Evolutionary conservation across 2,797 vertebrate genomes (phyloP).

Genomic region (Balearica regulorum): DNA sequence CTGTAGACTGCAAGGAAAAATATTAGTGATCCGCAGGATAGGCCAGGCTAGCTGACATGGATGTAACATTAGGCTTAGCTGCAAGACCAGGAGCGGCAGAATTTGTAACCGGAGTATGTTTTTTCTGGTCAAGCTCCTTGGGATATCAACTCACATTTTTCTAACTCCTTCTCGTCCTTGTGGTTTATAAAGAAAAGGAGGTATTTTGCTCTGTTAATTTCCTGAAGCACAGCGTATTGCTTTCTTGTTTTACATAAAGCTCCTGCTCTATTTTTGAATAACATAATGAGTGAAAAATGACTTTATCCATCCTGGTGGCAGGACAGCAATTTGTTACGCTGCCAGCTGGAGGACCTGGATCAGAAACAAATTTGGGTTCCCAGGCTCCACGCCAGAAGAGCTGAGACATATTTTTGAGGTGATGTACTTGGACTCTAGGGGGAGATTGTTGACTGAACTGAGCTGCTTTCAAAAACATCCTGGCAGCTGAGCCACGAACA

Average conservation of each 20-base stretch:
- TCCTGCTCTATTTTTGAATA: slow-evolving; percentile 49
- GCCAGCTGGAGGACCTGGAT: slow-evolving; percentile 52
- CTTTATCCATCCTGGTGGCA: slow-evolving; percentile 28
- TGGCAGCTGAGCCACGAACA: slow-evolving; percentile 18
- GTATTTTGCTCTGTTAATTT: slow-evolving; percentile 19
- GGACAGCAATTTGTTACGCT: not conserved
- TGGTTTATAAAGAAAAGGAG: not conserved
- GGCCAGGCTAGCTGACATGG: not conserved
- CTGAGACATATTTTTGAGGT: slow-evolving; percentile 41
- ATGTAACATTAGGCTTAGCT: not conserved
- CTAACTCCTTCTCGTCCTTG: not conserved
- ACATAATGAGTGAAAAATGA: slow-evolving; percentile 32
- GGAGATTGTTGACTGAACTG: slow-evolving; percentile 17
- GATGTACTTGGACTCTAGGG: slow-evolving; percentile 34
- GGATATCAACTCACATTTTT: not conserved
- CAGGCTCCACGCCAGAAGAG: not conserved
- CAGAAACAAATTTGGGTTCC: slow-evolving; percentile 55
- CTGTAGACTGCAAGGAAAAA: not conserved
- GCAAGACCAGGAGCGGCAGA: not conserved
- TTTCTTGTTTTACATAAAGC: slow-evolving; percentile 38
- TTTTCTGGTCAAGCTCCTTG: not conserved
- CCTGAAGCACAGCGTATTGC: not conserved
- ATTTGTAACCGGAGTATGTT: not conserved
- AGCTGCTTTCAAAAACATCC: slow-evolving; percentile 29
- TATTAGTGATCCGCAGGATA: not conserved